Percentiles rank a stretch among this genome's conserved stretches.
These are phyloP conservation scores for Sarcophaga peregrina DNA, from an alignment of 1,140 invertebrate species.

Conservation along the genomic window DNA sequence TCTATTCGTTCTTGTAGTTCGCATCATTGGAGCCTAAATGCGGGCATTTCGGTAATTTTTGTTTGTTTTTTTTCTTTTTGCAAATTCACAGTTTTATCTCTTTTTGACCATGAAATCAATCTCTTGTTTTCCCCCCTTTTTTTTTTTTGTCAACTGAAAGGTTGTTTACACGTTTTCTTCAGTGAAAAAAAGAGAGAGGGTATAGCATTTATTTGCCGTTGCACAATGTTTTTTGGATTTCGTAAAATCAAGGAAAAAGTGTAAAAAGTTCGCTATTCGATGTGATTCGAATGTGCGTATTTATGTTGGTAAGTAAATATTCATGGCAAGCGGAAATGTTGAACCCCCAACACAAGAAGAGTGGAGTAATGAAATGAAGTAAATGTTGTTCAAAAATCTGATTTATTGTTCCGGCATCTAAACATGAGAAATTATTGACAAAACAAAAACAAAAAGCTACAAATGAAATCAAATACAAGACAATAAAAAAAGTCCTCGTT, in stretches of 20 bases:
- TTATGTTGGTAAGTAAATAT: not conserved
- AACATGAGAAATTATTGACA: constrained; percentile 26
- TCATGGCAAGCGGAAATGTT: not conserved
- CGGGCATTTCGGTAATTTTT: constrained; percentile 19
- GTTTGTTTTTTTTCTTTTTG: not conserved
- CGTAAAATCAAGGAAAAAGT: constrained; percentile 13
- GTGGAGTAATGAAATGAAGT: not conserved
- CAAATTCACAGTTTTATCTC: constrained; percentile 10
- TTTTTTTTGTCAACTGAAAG: too few species aligned
- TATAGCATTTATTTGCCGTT: not conserved
- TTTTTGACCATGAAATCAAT: not conserved
- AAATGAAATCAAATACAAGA: constrained; percentile 10
- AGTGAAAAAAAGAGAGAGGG: not conserved
- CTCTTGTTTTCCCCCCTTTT: not conserved
- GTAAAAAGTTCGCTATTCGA: not conserved
- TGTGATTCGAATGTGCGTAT: not conserved
- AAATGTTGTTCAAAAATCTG: constrained; percentile 21
- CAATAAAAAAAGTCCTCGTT: not conserved
- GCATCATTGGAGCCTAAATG: constrained; percentile 32
- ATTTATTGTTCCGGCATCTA: constrained; percentile 31
- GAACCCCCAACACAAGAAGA: not conserved
- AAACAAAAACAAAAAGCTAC: not conserved
- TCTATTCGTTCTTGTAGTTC: constrained; percentile 19
- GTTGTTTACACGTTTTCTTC: not conserved
- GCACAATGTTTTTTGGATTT: too few species aligned